A percentile compares a stretch with the other conserved stretches of the same genome.
phyloP scores from a whole-genome alignment of 2,113 vertebrate species.

The Passer montanus region DNA sequence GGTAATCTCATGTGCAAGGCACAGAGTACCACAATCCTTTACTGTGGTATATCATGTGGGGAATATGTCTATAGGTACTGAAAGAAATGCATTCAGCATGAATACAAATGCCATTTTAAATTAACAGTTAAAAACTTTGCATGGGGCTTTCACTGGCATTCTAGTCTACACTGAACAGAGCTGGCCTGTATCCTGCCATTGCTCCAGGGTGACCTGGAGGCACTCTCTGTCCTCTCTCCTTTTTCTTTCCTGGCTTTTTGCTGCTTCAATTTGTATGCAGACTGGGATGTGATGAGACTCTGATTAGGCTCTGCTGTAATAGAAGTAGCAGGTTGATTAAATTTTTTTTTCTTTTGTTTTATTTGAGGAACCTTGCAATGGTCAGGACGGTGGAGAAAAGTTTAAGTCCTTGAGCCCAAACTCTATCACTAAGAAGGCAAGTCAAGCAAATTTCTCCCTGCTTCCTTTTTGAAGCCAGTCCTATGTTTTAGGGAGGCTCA shows the following conservation, averaged over 20 bases:
- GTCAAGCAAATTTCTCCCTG: not conserved
- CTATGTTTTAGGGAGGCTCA: not conserved
- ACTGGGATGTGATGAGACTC: not conserved
- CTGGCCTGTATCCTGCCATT: not conserved
- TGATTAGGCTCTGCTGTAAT: not conserved
- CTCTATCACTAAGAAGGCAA: not conserved
- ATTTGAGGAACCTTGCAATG: not conserved
- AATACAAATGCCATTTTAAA: not conserved
- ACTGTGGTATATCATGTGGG: not conserved
- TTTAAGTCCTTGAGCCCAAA: not conserved
- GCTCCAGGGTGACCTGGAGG: not conserved
- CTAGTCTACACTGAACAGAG: not conserved
- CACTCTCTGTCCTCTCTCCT: not conserved
- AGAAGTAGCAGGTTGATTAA: not conserved
- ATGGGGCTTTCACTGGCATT: not conserved
- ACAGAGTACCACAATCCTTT: not conserved
- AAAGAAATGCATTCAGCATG: not conserved
- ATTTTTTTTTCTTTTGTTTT: not conserved
- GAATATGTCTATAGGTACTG: not conserved
- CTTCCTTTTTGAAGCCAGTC: not conserved
- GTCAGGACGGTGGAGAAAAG: not conserved
- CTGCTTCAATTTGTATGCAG: not conserved
- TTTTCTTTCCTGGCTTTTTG: not conserved
- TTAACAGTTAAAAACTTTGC: not conserved
- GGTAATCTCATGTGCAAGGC: not conserved